A percentile compares a stretch with the other conserved stretches of the same genome.
These are phyloP conservation scores for Campoletis sonorensis DNA, from an alignment of 1,140 invertebrate species.

Conservation along the genomic window DNA sequence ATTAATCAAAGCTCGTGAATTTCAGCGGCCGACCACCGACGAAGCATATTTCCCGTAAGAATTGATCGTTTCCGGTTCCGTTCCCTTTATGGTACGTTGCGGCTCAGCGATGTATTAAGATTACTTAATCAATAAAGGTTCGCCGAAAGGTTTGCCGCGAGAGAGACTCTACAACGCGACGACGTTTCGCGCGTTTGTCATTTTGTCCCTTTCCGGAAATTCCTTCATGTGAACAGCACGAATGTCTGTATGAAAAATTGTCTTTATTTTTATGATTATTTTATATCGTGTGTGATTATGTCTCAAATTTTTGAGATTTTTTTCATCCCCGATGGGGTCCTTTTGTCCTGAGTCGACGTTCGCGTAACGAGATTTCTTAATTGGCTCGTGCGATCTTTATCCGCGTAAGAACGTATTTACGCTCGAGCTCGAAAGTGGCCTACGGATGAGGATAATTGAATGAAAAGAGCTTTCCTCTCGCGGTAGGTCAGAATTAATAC, in stretches of 20 bases:
- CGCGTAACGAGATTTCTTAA: too few species aligned
- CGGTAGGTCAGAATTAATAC: slow-evolving; percentile 9
- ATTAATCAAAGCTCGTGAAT: slow-evolving; percentile 78
- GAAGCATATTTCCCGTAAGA: slow-evolving; percentile 77
- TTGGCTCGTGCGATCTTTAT: too few species aligned
- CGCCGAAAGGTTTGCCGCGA: slow-evolving; percentile 60
- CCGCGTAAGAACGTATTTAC: too few species aligned
- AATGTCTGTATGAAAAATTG: too few species aligned
- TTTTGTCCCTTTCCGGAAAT: slow-evolving; percentile 51
- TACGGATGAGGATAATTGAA: neutral
- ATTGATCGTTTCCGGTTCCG: slow-evolving; percentile 77
- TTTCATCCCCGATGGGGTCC: too few species aligned
- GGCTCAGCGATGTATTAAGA: slow-evolving; percentile 78
- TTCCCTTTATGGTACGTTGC: slow-evolving; percentile 77
- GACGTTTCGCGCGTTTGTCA: slow-evolving; percentile 69
- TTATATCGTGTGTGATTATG: too few species aligned
- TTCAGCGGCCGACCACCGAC: slow-evolving; percentile 77
- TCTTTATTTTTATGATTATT: too few species aligned
- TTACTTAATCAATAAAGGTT: slow-evolving; percentile 77
- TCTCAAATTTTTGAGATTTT: too few species aligned
- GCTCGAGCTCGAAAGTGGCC: neutral
- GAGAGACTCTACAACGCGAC: too few species aligned
- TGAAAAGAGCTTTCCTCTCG: slow-evolving; percentile 11
- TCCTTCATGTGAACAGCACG: neutral
- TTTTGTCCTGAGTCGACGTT: too few species aligned